Conservation (phyloP, 2,888 invertebrate species). For the Gasteruption jaculator region DNA sequence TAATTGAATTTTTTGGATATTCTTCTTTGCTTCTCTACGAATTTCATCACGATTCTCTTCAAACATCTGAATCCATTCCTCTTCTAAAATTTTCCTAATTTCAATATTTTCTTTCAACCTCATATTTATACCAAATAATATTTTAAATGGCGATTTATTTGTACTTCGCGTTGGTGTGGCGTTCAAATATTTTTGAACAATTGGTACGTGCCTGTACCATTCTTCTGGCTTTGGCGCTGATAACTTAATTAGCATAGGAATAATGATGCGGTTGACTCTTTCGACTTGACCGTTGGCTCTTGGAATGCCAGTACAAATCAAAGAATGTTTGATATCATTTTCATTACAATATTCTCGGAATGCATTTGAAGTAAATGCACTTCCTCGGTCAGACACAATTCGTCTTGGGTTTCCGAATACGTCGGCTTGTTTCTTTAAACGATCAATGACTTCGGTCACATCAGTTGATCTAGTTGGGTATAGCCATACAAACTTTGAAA, state of each 20-base stretch:
- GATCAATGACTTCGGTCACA: slow-evolving; percentile 16
- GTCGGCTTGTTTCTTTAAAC: slow-evolving; percentile 15
- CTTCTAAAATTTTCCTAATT: not conserved
- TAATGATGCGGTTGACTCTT: not conserved
- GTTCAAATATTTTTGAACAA: slow-evolving; percentile 1
- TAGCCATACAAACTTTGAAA: too few species aligned
- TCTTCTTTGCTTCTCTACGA: not conserved
- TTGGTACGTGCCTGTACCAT: not conserved
- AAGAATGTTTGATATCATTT: slow-evolving; percentile 18
- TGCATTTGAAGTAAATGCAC: slow-evolving; percentile 18
- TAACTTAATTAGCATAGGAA: slow-evolving; percentile 1
- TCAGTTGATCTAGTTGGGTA: slow-evolving; percentile 19
- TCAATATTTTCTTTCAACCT: not conserved
- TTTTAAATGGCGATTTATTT: not conserved
- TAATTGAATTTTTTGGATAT: slow-evolving; percentile 1
- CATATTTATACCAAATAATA: slow-evolving; percentile 1
- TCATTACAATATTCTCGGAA: slow-evolving; percentile 18
- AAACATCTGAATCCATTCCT: not conserved
- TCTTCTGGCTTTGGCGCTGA: not conserved
- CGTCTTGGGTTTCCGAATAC: slow-evolving; percentile 21
- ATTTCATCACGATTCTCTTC: slow-evolving; percentile 3
- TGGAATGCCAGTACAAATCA: slow-evolving; percentile 35
- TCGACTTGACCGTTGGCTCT: slow-evolving; percentile 39
- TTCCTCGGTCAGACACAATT: slow-evolving; percentile 16
- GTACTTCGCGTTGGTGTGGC: not conserved